phyloP scores from a whole-genome alignment of 2,113 vertebrate genomes.

The Nothobranchius kuhntae region DNA sequence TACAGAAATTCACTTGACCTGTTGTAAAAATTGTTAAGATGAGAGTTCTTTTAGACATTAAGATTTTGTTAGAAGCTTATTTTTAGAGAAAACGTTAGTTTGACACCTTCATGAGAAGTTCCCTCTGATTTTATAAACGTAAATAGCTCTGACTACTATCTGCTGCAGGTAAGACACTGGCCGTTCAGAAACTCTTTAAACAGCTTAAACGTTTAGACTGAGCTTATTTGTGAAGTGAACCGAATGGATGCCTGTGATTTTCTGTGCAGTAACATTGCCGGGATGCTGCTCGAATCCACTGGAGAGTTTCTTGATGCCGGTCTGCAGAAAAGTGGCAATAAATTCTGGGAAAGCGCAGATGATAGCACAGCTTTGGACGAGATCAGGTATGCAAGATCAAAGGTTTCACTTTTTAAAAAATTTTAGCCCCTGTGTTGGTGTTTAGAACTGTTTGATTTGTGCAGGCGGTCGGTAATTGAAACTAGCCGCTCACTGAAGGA shows the following conservation, averaged over 20 bases:
- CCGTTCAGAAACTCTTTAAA: background rate
- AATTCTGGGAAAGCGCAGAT: slow-evolving; percentile 91
- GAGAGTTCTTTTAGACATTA: too few relatives aligned
- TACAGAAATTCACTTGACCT: too few relatives aligned
- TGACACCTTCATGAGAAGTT: too few relatives aligned
- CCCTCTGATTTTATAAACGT: background rate
- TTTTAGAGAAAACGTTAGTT: too few relatives aligned
- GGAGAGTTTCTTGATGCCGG: slow-evolving; percentile 93
- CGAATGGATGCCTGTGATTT: background rate
- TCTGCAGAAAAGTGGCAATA: slow-evolving; percentile 89
- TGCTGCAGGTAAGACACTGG: background rate
- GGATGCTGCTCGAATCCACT: slow-evolving; percentile 96
- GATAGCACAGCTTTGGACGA: slow-evolving; percentile 93
- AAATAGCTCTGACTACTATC: background rate
- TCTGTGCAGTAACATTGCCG: slow-evolving; percentile 90
- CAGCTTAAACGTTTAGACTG: too few relatives aligned
- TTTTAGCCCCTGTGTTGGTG: background rate
- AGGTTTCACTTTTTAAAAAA: too few relatives aligned
- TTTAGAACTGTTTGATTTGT: slow-evolving; percentile 13
- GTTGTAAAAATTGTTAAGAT: too few relatives aligned
- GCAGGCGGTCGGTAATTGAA: slow-evolving; percentile 94
- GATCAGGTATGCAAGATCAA: slow-evolving; percentile 84
- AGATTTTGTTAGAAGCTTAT: too few relatives aligned
- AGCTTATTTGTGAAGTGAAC: background rate
- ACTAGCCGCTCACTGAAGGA: slow-evolving; percentile 95